These are phyloP conservation scores for Rhinoptilus africanus DNA, from an alignment of 2,113 vertebrate species.

Conservation along the genomic window DNA sequence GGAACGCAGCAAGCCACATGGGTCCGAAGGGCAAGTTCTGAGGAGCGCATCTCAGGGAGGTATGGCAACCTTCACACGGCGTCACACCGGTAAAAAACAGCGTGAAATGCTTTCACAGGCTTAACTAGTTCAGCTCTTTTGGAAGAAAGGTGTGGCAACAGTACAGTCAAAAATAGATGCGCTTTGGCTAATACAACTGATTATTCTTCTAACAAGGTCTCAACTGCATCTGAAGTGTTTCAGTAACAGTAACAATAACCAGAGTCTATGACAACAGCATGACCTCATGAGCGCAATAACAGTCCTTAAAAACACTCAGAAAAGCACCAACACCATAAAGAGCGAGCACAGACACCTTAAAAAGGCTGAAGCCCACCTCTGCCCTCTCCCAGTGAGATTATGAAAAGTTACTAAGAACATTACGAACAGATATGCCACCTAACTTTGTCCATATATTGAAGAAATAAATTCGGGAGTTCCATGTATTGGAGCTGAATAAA, in stretches of 20 bases:
- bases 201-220: not conserved
- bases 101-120: not conserved
- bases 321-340: not conserved
- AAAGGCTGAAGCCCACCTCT: not conserved
- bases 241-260: not conserved
- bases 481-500: not conserved
- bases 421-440: not conserved
- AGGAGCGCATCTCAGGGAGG: not conserved
- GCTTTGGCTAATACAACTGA: not conserved
- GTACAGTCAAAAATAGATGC: not conserved
- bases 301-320: not conserved
- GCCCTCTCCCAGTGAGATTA: not conserved
- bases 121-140: not conserved
- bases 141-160: not conserved
- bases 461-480: not conserved
- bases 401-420: not conserved
- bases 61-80: not conserved
- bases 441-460: not conserved
- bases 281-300: not conserved
- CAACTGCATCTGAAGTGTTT: not conserved
- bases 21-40: not conserved
- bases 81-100: fast-evolving
- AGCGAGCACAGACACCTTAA: not conserved
- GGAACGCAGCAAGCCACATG: fast-evolving
- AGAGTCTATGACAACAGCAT: not conserved